These are phyloP conservation scores for Anser brachyrhynchus DNA, from an alignment of 2,113 vertebrate genomes.

Conservation along the genomic window DNA sequence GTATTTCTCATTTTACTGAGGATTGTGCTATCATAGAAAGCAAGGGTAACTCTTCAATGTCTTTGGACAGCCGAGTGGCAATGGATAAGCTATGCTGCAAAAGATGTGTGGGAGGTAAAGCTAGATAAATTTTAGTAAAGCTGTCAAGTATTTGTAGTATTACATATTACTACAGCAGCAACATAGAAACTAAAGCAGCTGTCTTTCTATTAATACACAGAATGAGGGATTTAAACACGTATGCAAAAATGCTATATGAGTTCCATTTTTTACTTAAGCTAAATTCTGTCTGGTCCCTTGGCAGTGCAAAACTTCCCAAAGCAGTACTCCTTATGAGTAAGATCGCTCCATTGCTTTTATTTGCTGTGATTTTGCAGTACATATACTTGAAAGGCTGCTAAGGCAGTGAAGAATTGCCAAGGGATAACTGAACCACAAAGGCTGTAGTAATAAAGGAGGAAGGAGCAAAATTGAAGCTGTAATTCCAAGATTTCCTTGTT, in stretches of 20 bases:
- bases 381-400: not conserved
- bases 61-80: not conserved
- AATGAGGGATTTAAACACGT: not conserved
- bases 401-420: not conserved
- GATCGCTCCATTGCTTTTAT: not conserved
- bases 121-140: not conserved
- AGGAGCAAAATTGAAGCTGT: not conserved
- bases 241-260: not conserved
- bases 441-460: not conserved
- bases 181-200: not conserved
- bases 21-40: not conserved
- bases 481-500: constrained; percentile 14
- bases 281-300: not conserved
- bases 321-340: not conserved
- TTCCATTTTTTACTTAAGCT: not conserved
- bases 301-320: not conserved
- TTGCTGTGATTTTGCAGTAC: not conserved
- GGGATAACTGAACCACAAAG: not conserved
- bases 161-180: not conserved
- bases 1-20: not conserved
- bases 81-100: not conserved
- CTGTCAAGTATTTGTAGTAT: not conserved
- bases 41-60: not conserved
- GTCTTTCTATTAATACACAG: not conserved
- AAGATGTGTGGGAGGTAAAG: not conserved